A percentile compares a stretch with the other conserved stretches of the same genome.
These are phyloP conservation scores for Anabacerthia variegaticeps DNA, from an alignment of 2,797 vertebrate species.

Conservation along the genomic window DNA sequence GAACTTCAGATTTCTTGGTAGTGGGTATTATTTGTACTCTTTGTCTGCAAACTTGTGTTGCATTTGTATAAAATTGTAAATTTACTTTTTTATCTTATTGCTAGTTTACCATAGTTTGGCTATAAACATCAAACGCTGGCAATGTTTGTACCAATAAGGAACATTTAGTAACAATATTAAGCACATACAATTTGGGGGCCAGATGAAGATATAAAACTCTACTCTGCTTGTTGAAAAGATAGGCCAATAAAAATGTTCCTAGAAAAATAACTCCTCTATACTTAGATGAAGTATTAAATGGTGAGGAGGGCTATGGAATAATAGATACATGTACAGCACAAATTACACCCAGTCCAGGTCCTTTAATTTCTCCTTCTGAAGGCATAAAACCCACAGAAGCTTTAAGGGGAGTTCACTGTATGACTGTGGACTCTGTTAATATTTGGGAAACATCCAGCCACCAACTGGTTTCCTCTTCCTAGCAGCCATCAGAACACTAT, in stretches of 20 bases:
- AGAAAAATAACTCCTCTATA: neutral
- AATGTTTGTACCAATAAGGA: neutral
- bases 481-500: neutral
- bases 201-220: neutral
- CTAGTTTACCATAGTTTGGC: neutral
- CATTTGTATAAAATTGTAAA: neutral
- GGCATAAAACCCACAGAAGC: neutral
- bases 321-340: neutral
- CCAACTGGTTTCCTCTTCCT: neutral
- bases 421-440: neutral
- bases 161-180: neutral
- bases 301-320: neutral
- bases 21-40: neutral
- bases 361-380: neutral
- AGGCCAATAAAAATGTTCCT: neutral
- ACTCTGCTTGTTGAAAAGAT: neutral
- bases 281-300: neutral
- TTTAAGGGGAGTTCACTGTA: neutral
- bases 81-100: neutral
- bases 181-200: neutral
- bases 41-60: neutral
- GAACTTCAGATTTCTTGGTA: neutral
- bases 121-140: neutral
- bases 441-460: neutral
- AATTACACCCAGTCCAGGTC: neutral